phyloP scores from a whole-genome alignment of 2,113 vertebrate genomes.

The Nesospiza acunhae region DNA sequence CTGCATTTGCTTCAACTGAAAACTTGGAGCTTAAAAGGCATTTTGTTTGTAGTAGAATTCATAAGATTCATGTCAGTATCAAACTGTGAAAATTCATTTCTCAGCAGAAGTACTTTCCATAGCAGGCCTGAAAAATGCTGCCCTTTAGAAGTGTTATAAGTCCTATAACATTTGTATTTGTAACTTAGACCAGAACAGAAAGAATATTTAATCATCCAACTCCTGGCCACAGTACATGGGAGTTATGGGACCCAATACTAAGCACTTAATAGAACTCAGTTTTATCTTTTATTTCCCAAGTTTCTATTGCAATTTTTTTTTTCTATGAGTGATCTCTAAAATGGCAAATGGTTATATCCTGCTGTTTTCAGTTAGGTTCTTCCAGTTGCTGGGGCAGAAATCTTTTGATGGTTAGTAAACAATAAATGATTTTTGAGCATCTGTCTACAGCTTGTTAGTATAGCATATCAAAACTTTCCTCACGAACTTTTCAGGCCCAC shows the following conservation, averaged over 20 bases:
- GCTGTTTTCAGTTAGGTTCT: background rate
- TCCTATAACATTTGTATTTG: background rate
- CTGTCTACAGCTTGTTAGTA: background rate
- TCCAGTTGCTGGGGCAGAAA: background rate
- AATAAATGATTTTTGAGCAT: background rate
- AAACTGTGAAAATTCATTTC: slow-evolving; percentile 9
- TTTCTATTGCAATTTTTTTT: background rate
- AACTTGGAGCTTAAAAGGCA: background rate
- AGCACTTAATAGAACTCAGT: background rate
- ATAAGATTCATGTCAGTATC: background rate
- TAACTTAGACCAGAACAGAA: background rate
- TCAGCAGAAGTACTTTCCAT: background rate
- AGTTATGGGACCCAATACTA: background rate
- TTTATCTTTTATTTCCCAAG: background rate
- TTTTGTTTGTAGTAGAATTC: background rate
- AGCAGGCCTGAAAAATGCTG: background rate
- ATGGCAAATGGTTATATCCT: background rate
- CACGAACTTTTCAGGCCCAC: background rate
- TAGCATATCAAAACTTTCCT: background rate
- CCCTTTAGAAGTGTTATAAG: background rate
- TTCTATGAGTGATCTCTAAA: background rate
- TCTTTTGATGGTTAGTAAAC: background rate
- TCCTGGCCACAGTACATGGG: background rate
- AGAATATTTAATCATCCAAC: background rate
- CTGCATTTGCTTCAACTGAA: background rate